Conservation (phyloP, 2,888 invertebrate genomes). For the Drosophila anceps region DNA sequence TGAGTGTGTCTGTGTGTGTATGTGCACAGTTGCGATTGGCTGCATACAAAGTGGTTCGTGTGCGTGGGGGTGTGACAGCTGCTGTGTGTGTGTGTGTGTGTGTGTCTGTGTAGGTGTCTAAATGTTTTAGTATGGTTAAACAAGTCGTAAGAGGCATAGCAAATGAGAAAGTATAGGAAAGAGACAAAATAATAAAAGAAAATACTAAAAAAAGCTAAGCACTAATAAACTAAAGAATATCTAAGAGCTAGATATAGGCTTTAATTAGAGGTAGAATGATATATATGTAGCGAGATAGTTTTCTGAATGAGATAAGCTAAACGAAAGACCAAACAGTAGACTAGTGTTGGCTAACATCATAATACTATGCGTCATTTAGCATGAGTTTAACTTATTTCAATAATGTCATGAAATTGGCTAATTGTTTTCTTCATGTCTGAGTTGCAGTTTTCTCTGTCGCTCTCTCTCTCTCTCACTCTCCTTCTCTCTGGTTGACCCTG, state of each 20-base stretch:
- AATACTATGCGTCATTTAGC: conserved; percentile 34
- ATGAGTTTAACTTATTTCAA: conserved; percentile 26
- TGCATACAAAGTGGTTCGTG: conserved; percentile 43
- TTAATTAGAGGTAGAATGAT: conserved; percentile 15
- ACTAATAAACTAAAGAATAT: conserved; percentile 7
- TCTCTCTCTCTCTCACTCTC: background rate
- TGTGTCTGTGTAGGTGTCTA: conserved; percentile 14
- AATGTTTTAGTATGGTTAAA: conserved; percentile 34
- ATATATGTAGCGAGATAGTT: conserved; percentile 7
- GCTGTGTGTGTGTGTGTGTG: conserved; percentile 17
- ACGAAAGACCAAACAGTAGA: conserved; percentile 24
- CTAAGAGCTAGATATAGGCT: conserved; percentile 22
- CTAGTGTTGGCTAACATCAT: conserved; percentile 6
- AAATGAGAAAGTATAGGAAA: conserved; percentile 57
- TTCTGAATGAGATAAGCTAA: conserved; percentile 1
- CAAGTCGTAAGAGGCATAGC: conserved; percentile 65
- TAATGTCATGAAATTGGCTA: conserved; percentile 15
- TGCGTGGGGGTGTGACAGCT: conserved; percentile 27
- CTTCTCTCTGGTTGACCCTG: conserved; percentile 23
- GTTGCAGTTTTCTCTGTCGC: conserved; percentile 4
- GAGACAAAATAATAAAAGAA: conserved; percentile 45
- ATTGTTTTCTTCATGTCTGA: conserved; percentile 1
- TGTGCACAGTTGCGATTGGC: conserved; percentile 47
- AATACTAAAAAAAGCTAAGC: conserved; percentile 37
- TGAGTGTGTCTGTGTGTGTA: conserved; percentile 9